Percentiles rank a stretch among this genome's conserved stretches.
These are phyloP conservation scores for Pampusana beccarii DNA, from an alignment of 2,113 vertebrate species.

Conservation along the genomic window DNA sequence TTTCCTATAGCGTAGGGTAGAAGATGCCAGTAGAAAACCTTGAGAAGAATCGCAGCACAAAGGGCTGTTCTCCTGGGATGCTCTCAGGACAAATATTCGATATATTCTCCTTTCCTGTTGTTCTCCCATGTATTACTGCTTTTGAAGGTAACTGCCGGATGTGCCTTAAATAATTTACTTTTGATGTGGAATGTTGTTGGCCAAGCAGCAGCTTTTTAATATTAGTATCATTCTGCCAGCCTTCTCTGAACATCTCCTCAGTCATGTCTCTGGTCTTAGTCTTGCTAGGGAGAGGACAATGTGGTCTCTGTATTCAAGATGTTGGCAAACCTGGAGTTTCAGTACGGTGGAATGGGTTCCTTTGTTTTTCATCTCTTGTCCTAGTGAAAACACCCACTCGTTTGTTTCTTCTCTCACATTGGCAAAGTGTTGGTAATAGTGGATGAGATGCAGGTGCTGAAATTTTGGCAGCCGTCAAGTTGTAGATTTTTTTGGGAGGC, in stretches of 20 bases:
- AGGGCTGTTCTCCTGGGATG: fast-evolving
- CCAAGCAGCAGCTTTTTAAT: background rate
- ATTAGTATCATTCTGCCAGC: background rate
- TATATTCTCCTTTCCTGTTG: background rate
- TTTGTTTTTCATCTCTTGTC: background rate
- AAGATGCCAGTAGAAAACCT: background rate
- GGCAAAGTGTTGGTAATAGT: background rate
- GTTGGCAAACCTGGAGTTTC: background rate
- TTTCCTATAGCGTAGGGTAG: fast-evolving
- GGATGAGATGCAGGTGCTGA: background rate
- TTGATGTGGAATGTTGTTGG: background rate
- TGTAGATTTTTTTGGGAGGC: background rate
- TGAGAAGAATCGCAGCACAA: fast-evolving
- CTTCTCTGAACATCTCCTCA: too few relatives aligned
- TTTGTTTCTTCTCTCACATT: background rate
- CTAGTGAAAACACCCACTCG: too few relatives aligned
- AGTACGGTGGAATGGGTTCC: background rate
- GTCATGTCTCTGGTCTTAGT: background rate
- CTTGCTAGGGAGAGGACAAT: too few relatives aligned
- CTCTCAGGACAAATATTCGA: background rate
- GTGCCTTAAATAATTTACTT: background rate
- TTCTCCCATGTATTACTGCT: too few relatives aligned
- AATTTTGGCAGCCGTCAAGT: too few relatives aligned
- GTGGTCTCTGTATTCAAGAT: background rate
- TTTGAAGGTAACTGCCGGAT: too few relatives aligned